Percentiles rank a stretch among this genome's conserved stretches.
phyloP scores from a whole-genome alignment of 2,113 vertebrate species.

The Aegithalos caudatus region DNA sequence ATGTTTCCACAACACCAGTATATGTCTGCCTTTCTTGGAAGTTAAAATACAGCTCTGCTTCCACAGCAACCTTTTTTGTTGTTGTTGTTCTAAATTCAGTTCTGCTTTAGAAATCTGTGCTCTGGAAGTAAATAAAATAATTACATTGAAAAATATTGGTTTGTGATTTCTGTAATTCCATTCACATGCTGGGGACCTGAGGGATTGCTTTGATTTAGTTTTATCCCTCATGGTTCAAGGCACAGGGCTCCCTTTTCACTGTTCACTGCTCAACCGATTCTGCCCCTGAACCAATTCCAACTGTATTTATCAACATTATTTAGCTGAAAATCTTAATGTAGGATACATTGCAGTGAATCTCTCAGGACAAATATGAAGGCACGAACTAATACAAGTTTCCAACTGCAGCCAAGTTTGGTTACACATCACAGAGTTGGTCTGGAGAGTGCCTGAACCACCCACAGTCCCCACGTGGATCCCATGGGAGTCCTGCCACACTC shows the following conservation, averaged over 20 bases:
- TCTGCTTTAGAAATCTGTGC: conserved; percentile 26
- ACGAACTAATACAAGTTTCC: neutral
- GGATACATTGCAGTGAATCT: neutral
- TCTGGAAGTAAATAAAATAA: conserved; percentile 50
- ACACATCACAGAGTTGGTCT: neutral
- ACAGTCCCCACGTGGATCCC: rapidly evolving
- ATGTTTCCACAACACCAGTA: conserved; percentile 1
- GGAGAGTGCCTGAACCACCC: neutral
- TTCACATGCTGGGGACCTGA: neutral
- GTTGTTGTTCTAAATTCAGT: conserved; percentile 11
- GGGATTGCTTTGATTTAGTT: conserved; percentile 12
- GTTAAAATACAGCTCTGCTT: neutral
- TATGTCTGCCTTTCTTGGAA: neutral
- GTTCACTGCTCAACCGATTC: conserved; percentile 40
- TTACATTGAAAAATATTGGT: conserved; percentile 18
- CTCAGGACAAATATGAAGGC: neutral
- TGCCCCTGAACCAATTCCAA: conserved; percentile 23
- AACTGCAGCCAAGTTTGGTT: neutral
- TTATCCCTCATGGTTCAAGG: conserved; percentile 32
- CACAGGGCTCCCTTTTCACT: conserved; percentile 33
- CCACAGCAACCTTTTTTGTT: neutral
- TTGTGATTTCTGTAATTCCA: neutral
- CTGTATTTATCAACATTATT: conserved; percentile 15
- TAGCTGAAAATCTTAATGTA: neutral
- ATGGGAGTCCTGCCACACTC: neutral